Base-by-base conservation (phyloP, 64 coral and sea anemone species). In the Montipora sp. region DNA sequence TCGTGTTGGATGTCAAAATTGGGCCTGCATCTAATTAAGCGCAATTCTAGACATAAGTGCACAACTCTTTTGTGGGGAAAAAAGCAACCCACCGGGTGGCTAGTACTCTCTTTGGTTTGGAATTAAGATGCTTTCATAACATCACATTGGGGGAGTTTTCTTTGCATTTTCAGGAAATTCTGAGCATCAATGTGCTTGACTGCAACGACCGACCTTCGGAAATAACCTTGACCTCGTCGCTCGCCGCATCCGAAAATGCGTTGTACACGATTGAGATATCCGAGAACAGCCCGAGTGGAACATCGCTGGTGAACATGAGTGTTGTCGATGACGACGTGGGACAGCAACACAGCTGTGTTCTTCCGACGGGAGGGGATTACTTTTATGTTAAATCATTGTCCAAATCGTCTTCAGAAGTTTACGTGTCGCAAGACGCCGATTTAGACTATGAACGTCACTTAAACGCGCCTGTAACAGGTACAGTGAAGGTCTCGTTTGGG, bases 281-380 rank as follows among this genome's bases (percentile, higher is more conserved):
- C 53, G 95, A 96, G 68, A 96, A 96, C 87, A 96, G 95, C 23
- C 91, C 91, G 20, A 78, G 91, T 73, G 60, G 77, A 63, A 93
- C 89, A 51, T 77, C 81, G 75, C 74, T 96, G 80, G 60, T 87
- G 19, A 96, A 87, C 47, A 65, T 95, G 19, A 90, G 75, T 13
- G 93, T 98, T 2, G 81, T 73, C 15, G 96, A 98, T 45, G 87
- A 98, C 58, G 96, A 98, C 76, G 51, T 83, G 8, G 48, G 51
- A 3, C 96, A 98, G 76, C 60, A 89, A 2, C 96, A 98, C 81
- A 88, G 10, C 5, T 98, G 96, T 87, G 21, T 21, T 0, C 51
- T 98, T 59, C 48, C 68, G n/a, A 63, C 72, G 7, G 93, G 90
- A 8, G 77, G 75, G 36, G 49, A 90, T 63, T 82, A 81, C 47